A percentile compares a stretch with the other conserved stretches of the same genome.
These are phyloP conservation scores for Megaceryle alcyon DNA, from an alignment of 2,797 vertebrate species.

Conservation along the genomic window DNA sequence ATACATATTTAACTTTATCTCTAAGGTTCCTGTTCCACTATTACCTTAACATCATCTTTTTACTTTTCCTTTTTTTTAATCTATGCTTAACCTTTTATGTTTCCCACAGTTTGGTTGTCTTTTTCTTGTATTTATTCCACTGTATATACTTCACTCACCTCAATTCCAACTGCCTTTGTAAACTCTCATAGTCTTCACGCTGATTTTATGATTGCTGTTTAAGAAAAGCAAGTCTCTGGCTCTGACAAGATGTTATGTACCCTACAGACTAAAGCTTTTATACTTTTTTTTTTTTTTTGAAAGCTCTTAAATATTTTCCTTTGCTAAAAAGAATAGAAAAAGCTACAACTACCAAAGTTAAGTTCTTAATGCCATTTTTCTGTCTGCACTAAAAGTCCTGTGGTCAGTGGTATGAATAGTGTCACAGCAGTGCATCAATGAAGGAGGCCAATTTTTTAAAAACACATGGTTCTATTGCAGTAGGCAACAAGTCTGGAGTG, in stretches of 20 bases:
- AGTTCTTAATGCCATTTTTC: neutral
- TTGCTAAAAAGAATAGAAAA: neutral
- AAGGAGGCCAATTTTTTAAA: neutral
- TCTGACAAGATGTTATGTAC: neutral
- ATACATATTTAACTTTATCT: neutral
- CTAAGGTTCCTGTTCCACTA: neutral
- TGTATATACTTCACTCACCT: neutral
- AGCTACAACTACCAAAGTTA: neutral
- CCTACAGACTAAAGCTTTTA: neutral
- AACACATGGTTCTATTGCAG: neutral
- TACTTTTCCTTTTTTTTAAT: neutral
- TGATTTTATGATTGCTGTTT: neutral
- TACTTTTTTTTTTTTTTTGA: neutral
- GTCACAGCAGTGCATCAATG: neutral
- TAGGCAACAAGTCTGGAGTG: neutral
- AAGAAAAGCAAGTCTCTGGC: neutral
- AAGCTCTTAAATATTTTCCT: neutral
- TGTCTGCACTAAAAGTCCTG: neutral
- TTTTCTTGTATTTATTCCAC: neutral
- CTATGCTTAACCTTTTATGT: neutral
- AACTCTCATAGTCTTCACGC: neutral
- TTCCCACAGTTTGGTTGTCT: neutral
- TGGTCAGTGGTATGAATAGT: neutral
- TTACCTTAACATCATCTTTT: neutral
- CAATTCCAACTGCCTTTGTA: neutral